These are phyloP conservation scores for Ceratosolen fusciceps DNA, from an alignment of 1,140 invertebrate genomes.

Conservation along the genomic window DNA sequence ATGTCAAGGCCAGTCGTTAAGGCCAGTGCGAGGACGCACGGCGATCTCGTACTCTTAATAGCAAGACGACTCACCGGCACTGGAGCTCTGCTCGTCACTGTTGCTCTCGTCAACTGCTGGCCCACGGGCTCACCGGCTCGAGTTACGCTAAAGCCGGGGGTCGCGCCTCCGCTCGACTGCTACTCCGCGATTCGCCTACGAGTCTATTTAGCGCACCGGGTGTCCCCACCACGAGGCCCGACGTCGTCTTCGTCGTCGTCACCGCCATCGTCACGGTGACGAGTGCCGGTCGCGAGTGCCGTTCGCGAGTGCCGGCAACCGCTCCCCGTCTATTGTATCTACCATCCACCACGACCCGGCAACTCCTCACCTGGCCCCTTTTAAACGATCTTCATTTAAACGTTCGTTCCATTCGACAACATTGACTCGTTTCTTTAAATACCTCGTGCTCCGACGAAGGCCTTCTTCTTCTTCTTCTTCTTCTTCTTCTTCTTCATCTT, in stretches of 20 bases:
- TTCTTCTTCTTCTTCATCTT: too few relatives aligned
- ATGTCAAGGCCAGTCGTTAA: too few relatives aligned
- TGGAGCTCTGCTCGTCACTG: neutral
- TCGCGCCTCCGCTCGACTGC: constrained; percentile 37
- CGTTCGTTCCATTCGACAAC: too few relatives aligned
- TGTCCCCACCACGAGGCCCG: constrained; percentile 51
- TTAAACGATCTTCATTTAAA: too few relatives aligned
- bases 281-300: neutral
- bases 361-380: too few relatives aligned
- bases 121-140: neutral
- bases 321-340: too few relatives aligned
- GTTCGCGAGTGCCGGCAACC: neutral
- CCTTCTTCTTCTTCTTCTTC: too few relatives aligned
- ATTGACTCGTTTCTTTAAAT: too few relatives aligned
- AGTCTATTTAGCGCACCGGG: constrained; percentile 60
- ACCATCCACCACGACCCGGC: too few relatives aligned
- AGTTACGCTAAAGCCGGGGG: neutral
- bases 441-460: too few relatives aligned
- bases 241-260: neutral
- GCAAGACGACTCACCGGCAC: neutral
- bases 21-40: too few relatives aligned
- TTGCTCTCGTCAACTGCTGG: too few relatives aligned
- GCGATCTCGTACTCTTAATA: neutral
- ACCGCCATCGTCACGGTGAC: neutral
- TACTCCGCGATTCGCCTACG: constrained; percentile 48